Evolutionary conservation across 1,140 invertebrate genomes (phyloP), one percentile per base, ranked within the genome.

Genomic region (Berghia stephanieae): DNA sequence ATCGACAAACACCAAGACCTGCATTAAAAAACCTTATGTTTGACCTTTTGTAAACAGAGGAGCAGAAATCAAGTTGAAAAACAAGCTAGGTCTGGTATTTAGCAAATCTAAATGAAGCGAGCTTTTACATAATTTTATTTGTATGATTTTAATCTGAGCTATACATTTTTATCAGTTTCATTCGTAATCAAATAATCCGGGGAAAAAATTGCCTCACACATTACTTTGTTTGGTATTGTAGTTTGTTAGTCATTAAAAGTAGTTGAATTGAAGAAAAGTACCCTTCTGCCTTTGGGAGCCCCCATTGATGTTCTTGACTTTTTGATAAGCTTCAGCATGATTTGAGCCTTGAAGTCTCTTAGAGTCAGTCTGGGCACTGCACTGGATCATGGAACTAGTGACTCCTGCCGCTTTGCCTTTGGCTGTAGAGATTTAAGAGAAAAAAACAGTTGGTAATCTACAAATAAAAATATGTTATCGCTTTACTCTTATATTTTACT

Each of bases 1-100:
- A 84, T 90, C 89, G 36, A 90, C 84, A 83, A 90, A 90, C 52
- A 89, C 84, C 71, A 89, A 79, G 34, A 88, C 84, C 86, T 87
- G 72, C 1, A 78, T 21, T 38, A 49, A 31, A 40, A 18, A n/a
- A 68, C 3, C 10, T 36, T n/a, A 49, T 49, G 46, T 13, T 13
- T n/a, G n/a, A n/a, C n/a, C 10, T 13, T 49, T 13, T 13, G 10
- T n/a, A 49, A 49, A 49, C 10, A 49, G 10, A n/a, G n/a, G 10
- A 49, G 10, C 10, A 49, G n/a, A 49, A 49, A 49, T n/a, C 46
- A 49, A 49, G n/a, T n/a, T 49, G 46, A 13, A n/a, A n/a, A 49
- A 49, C 10, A 49, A 13, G 46, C 46, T 49, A 49, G n/a, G 46
- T 49, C 10, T 13, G 10, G 10, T 49, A 13, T 49, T 49, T 49